Base-by-base conservation (phyloP, 2,797 vertebrate genomes). In the Siniperca scherzeri region DNA sequence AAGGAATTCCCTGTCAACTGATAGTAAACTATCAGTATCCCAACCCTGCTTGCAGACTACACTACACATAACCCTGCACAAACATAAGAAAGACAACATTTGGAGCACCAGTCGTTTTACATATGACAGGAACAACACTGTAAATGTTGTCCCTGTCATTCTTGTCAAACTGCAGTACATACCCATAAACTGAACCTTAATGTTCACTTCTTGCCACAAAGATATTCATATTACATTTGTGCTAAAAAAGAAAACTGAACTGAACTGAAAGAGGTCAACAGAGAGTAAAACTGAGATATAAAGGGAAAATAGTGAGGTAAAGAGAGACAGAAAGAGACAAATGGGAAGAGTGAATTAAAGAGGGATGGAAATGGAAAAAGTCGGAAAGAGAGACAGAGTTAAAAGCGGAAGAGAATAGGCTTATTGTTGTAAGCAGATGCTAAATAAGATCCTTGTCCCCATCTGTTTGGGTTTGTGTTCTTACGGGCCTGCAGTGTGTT, bases 381-480 rank as follows among this genome's bases (percentile, higher is more conserved):
- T 10, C 9, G 0, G 44, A 77, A 27, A 59, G 59, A 30, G 30
- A 66, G n/a, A 56, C 11, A 55, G 53, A 56, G 22, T 61, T 69
- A 25, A 73, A 74, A 40, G 2, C 7, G 52, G 21, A 65, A 25
- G 52, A 80, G 72, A 88, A 86, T 3, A 33, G 77, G 9, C 44
- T 61, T 74, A 70, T 36, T 88, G 74, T 77, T 55, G 61, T 22
- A 36, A 70, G 53, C 30, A 59, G 4, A 70, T 50, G 52, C 22
- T 66, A 46, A 66, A 78, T 77, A 67, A 57, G 65, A 75, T 70
- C 72, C 52, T 46, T 70, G 68, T 70, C 62, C 11, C 27, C 60
- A 46, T 86, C 60, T 73, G 71, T 77, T 56, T 65, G 52, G 21
- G n/a, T 81, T 59, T 70, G 71, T 70, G 60, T 77, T 70, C 55